Evolutionary conservation across 2,113 vertebrate genomes (phyloP).

Genomic region (Phrynosoma blainvillii): DNA sequence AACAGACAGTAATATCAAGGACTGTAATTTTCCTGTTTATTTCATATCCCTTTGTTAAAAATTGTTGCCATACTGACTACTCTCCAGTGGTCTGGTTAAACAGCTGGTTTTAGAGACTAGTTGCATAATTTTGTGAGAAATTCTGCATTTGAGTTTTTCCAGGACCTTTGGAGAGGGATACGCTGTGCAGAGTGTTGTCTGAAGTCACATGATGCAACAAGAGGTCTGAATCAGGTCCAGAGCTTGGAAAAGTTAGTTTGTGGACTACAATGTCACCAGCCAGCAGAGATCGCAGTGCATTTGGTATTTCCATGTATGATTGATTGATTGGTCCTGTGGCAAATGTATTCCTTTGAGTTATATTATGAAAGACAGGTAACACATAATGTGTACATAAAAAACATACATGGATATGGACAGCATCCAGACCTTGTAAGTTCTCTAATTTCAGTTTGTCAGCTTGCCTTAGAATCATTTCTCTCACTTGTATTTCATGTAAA

Average conservation of each 20-base stretch:
- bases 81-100: background rate
- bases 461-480: background rate
- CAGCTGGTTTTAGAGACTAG: too few species aligned
- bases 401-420: background rate
- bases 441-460: background rate
- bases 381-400: background rate
- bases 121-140: background rate
- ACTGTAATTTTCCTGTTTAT: background rate
- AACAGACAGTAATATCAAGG: background rate
- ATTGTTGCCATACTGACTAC: background rate
- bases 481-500: background rate
- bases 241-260: background rate
- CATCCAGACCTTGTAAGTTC: background rate
- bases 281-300: too few species aligned
- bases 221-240: background rate
- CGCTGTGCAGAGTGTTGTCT: background rate
- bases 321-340: too few species aligned
- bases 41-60: background rate
- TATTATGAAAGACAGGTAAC: background rate
- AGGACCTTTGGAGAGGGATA: background rate
- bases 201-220: background rate
- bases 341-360: background rate
- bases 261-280: background rate
- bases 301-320: too few species aligned
- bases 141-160: background rate